These are phyloP conservation scores for Hirundo rustica DNA, from an alignment of 2,797 vertebrate species.

Conservation along the genomic window DNA sequence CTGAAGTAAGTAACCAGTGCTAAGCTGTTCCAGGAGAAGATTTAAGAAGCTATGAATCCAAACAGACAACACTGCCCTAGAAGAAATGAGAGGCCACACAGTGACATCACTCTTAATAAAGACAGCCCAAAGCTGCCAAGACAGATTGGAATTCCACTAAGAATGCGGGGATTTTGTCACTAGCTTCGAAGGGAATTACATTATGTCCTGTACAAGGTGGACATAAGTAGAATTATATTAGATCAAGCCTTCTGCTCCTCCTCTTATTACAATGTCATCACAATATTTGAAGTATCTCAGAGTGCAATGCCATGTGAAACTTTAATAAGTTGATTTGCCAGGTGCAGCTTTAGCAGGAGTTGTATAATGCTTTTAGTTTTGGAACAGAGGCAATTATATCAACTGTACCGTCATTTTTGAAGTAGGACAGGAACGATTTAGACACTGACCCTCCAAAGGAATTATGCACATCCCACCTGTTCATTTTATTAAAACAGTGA, in stretches of 20 bases:
- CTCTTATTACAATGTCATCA: conserved; percentile 68
- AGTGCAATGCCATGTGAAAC: conserved; percentile 20
- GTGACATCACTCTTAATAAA: conserved; percentile 49
- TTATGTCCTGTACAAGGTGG: conserved; percentile 26
- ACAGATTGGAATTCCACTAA: conserved; percentile 48
- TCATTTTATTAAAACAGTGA: conserved; percentile 54
- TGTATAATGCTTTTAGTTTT: conserved; percentile 65
- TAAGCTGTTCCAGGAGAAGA: conserved; percentile 23
- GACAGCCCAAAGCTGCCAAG: conserved; percentile 33
- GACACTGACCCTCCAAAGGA: conserved; percentile 44
- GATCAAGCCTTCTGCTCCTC: conserved; percentile 62
- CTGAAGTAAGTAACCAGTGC: conserved; percentile 25
- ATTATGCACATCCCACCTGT: conserved; percentile 56
- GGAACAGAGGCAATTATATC: conserved; percentile 53
- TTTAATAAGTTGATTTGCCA: conserved; percentile 72
- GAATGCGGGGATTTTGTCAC: conserved; percentile 45
- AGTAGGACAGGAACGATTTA: conserved; percentile 32
- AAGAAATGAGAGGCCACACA: not conserved
- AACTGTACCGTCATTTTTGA: conserved; percentile 29
- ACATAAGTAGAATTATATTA: conserved; percentile 60
- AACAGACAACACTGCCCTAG: conserved; percentile 24
- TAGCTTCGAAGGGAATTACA: conserved; percentile 46
- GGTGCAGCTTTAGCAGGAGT: conserved; percentile 68
- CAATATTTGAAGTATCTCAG: conserved; percentile 35
- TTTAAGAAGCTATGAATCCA: conserved; percentile 35